Base-by-base conservation (phyloP, 2,797 vertebrate species). In the Oreochromis grahami region DNA sequence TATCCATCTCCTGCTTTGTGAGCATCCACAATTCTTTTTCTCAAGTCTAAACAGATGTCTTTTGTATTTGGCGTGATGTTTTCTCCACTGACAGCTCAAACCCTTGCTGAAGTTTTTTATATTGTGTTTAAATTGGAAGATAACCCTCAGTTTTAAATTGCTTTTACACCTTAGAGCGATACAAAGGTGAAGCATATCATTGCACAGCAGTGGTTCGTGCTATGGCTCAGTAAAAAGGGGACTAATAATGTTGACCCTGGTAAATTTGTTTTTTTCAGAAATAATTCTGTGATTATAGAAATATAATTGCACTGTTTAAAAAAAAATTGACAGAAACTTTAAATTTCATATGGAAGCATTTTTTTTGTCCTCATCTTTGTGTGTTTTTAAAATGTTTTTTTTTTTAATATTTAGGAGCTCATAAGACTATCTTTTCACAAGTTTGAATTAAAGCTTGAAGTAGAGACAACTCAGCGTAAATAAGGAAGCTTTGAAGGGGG, bases 261-360 rank as follows among this genome's bases (percentile, higher is more conserved):
- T 60, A 19, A 60, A 34, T 60, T 58, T 58, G 2, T 0, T 0
- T 0, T 1, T 55, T 60, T 19, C 6, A 9, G 56, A 60, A 60
- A 60, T 34, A 34, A 60, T 60, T 60, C 29, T 34, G 58, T 60
- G 58, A 60, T 60, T 60, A 60, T 60, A n/a, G 32, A 36, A 36
- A 60, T 36, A 7, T 60, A 60, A 60, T 36, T 7, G 58, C 58
- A 60, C 32, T 60, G 58, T 60, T n/a, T 36, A 19, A 56, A 58
- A 58, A 0, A 0, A 36, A 3, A n/a, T 60, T 41, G 11, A 41
- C 10, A 10, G 11, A 41, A 41, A 41, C 11, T 2, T 36, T 41
- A 41, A 12, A 41, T 41, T 41, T 41, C 38, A 41, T 41, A 41
- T 41, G 11, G 38, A 5, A 41, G 11, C 38, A 41, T 41, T 41